phyloP scores from a whole-genome alignment of 2,113 vertebrate species.

The Osmerus mordax region DNA sequence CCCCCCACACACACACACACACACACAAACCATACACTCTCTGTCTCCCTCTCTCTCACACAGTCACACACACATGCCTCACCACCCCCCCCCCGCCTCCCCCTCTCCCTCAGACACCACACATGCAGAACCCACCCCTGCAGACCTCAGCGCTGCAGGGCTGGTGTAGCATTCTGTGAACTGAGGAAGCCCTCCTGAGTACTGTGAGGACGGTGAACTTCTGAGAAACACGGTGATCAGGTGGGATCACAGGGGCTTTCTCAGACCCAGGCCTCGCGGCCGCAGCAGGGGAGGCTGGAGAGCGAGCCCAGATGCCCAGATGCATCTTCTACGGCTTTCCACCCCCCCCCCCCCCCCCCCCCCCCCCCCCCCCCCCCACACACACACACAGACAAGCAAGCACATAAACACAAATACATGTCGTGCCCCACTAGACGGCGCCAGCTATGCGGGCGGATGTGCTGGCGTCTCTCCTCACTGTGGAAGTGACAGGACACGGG shows the following conservation, averaged over 20 bases:
- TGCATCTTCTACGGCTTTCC: too few relatives aligned
- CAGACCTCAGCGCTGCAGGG: background rate
- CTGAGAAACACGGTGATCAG: too few relatives aligned
- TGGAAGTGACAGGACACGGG: too few relatives aligned
- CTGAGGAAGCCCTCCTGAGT: background rate
- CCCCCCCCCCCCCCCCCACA: background rate
- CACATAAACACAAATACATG: background rate
- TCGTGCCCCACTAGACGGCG: background rate
- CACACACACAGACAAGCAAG: slow-evolving; percentile 2
- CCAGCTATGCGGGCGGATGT: too few relatives aligned
- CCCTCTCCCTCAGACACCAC: background rate
- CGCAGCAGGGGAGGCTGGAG: too few relatives aligned
- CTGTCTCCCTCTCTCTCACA: background rate
- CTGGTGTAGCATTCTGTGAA: background rate
- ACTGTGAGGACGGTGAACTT: too few relatives aligned
- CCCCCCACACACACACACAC: background rate
- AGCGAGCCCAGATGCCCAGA: too few relatives aligned
- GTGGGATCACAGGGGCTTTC: background rate
- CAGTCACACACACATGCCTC: background rate
- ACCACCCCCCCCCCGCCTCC: background rate
- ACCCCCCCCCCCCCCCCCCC: background rate
- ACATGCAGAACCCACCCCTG: background rate
- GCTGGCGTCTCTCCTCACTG: too few relatives aligned
- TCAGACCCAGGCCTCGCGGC: background rate
- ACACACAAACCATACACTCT: background rate